Conservation (phyloP, 1,140 invertebrate species). For the Caenorhabditis tropicalis region DNA sequence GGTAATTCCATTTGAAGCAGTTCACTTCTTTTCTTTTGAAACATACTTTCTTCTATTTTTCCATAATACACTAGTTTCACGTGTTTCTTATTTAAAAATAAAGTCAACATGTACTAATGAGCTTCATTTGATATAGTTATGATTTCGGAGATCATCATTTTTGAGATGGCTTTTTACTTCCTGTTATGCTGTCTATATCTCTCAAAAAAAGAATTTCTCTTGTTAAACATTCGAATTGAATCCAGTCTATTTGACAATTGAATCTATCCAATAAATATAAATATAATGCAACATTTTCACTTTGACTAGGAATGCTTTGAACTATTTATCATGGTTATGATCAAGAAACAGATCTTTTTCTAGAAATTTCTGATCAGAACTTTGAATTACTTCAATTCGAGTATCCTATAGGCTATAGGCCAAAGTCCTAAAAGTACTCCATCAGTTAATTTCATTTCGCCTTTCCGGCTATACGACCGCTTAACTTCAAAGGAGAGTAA, state of each 20-base stretch:
- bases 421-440: neutral
- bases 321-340: no score
- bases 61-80: neutral
- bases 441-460: neutral
- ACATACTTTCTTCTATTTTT: neutral
- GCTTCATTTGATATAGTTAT: neutral
- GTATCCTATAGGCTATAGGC: no score
- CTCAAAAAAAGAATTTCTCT: no score
- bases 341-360: no score
- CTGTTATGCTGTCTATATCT: neutral
- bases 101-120: neutral
- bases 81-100: neutral
- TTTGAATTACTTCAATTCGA: no score
- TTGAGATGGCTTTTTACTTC: neutral
- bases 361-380: neutral
- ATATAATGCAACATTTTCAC: neutral
- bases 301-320: neutral
- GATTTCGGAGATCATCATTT: neutral
- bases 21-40: neutral
- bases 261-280: neutral
- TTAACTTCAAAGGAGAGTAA: slow-evolving; percentile 14
- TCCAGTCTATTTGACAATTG: neutral
- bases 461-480: neutral
- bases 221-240: neutral
- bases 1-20: neutral